A percentile compares a stretch with the other conserved stretches of the same genome.
phyloP scores from a whole-genome alignment of 2,113 vertebrate genomes.

The Syrmaticus mikado region DNA sequence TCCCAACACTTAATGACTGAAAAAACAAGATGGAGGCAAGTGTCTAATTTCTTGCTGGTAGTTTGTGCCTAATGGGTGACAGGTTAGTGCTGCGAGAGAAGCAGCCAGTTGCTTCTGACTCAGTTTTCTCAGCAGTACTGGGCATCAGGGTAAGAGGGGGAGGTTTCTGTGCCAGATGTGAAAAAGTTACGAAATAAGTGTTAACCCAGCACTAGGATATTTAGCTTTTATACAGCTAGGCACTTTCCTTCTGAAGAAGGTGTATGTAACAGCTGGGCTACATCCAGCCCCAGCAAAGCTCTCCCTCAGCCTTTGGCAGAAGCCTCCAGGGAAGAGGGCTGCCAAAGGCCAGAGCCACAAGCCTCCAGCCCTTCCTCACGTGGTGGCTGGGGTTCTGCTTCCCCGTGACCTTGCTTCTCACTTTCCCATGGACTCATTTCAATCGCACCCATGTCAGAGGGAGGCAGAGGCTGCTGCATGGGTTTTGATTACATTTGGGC shows the following conservation, averaged over 20 bases:
- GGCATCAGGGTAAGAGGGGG: neutral
- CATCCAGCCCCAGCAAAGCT: neutral
- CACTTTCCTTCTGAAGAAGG: neutral
- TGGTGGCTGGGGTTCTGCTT: neutral
- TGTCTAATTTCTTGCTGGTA: slow-evolving; percentile 25
- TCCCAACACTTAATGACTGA: slow-evolving; percentile 17
- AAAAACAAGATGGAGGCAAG: neutral
- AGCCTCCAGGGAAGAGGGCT: neutral
- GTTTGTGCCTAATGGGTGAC: neutral
- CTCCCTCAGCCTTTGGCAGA: neutral
- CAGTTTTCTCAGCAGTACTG: neutral
- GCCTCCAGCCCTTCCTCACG: neutral
- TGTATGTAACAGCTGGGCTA: neutral
- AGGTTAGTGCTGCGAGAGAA: neutral
- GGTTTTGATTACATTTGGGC: rapidly evolving
- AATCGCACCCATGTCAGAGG: neutral
- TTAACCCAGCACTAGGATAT: neutral
- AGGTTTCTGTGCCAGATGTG: neutral
- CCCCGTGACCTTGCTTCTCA: neutral
- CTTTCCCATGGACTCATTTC: neutral
- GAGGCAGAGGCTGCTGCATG: neutral
- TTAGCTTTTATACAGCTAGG: neutral
- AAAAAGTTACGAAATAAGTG: neutral
- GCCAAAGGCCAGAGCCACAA: neutral
- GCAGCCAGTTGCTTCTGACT: neutral